These are phyloP conservation scores for Beris chalybata DNA, from an alignment of 2,888 invertebrate species.

Conservation along the genomic window DNA sequence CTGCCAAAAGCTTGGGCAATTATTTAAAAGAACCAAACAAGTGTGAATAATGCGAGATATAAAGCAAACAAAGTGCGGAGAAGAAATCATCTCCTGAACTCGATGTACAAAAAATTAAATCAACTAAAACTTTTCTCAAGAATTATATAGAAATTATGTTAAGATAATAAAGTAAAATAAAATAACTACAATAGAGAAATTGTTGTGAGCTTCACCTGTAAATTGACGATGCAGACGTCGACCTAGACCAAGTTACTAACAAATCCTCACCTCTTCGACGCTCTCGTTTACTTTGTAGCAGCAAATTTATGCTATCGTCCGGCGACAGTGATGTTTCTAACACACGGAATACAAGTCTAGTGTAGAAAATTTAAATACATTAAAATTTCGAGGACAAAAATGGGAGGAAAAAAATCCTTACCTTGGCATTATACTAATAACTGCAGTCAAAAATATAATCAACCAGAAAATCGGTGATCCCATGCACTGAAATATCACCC, in stretches of 20 bases:
- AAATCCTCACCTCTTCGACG: constrained; percentile 64
- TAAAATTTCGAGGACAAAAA: background rate
- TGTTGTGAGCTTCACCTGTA: constrained; percentile 59
- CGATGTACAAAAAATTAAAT: constrained; percentile 13
- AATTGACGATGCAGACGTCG: constrained; percentile 63
- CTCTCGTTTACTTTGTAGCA: constrained; percentile 63
- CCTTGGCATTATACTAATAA: constrained; percentile 82
- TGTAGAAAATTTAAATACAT: constrained; percentile 13
- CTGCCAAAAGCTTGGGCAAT: too few relatives aligned
- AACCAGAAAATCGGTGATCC: constrained; percentile 79
- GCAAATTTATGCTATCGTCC: constrained; percentile 72
- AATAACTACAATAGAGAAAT: background rate
- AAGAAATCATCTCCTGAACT: too few relatives aligned
- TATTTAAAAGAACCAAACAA: too few relatives aligned
- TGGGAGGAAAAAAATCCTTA: constrained; percentile 52
- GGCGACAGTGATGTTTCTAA: constrained; percentile 71
- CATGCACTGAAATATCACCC: constrained; percentile 80
- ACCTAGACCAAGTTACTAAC: constrained; percentile 65
- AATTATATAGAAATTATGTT: constrained; percentile 13
- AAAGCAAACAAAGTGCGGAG: too few relatives aligned
- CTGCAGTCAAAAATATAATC: constrained; percentile 72
- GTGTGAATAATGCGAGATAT: too few relatives aligned
- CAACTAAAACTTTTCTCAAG: background rate
- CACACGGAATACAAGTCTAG: constrained; percentile 70
- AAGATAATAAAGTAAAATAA: background rate